Conservation (phyloP, 1,140 invertebrate genomes). For the Wiebesia pumilae region DNA sequence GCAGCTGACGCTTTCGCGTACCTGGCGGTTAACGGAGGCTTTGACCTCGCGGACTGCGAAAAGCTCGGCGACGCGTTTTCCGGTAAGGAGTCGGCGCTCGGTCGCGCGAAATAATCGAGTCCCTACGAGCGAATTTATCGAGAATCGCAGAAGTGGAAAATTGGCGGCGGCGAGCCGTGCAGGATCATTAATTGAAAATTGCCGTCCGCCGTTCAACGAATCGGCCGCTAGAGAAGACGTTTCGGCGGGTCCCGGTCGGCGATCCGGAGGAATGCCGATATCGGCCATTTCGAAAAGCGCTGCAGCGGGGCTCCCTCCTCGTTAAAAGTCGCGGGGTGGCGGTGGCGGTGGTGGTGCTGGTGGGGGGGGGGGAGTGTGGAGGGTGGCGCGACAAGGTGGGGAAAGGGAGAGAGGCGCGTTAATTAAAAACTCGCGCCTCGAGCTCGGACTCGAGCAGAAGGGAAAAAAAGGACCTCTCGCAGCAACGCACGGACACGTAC, state of each 20-base stretch:
- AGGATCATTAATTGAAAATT: constrained; percentile 11
- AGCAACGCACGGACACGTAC: neutral
- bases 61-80: too few species aligned
- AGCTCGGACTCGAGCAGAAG: neutral
- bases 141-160: neutral
- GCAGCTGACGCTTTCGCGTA: too few species aligned
- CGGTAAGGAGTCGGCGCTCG: too few species aligned
- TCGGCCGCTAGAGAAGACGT: neutral
- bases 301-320: neutral
- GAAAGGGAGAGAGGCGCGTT: neutral
- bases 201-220: neutral
- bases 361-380: too few species aligned
- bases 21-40: too few species aligned
- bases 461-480: neutral
- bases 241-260: neutral
- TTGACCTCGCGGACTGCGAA: too few species aligned
- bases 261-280: neutral
- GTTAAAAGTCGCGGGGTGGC: neutral
- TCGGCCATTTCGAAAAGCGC: neutral
- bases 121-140: neutral
- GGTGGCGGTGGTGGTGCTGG: too few species aligned
- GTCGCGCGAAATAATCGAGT: neutral
- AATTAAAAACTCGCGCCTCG: neutral
- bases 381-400: neutral
- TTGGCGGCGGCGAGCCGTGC: neutral